Base-by-base conservation (phyloP, 2,113 vertebrate genomes). In the Syngnathus floridae region DNA sequence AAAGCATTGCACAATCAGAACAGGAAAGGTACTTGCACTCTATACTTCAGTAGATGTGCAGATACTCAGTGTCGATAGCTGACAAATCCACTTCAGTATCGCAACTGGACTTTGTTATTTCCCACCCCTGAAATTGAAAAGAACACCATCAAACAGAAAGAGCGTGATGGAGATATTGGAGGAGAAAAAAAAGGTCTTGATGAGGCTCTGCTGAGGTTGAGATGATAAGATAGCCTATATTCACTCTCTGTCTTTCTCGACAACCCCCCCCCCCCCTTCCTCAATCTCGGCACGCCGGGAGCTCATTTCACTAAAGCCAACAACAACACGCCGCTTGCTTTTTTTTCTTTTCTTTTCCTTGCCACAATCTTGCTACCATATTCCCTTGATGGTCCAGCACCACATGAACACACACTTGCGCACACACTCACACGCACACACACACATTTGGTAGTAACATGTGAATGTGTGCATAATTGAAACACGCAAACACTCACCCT, bases 401-500 rank as follows among this genome's bases (percentile, higher is more conserved):
- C 49, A 59, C 65, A 57, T 55, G 64, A 71, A 70, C 64, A 72
- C 71, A 80, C 56, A 64, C 67, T 66, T 45, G 55, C 66, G 62
- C 52, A 72, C 38, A 66, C 13, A 31, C 22, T 2, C 54, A 67
- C 60, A 62, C 69, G 66, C 63, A 48, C 45, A 64, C 21, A 31
- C 14, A 38, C 38, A 56, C n/a, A 57, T 56, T 56, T 56, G 0
- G 46, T 43, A 61, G 72, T 76, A 77, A 78, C 77, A 82, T 78
- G 74, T 79, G 80, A 74, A 81, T 82, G 75, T 79, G 74, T 71
- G 73, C 75, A 81, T 73, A 80, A 84, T 80, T 79, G 71, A 79
- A 73, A 82, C 72, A 84, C 72, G 78, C 79, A 82, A 76, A 81
- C 72, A 85, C 85, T 87, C 85, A 87, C 86, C 86, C 79, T 85